Percentiles rank a stretch among this genome's conserved stretches.
These are phyloP conservation scores for Odontophorus gujanensis DNA, from an alignment of 2,113 vertebrate species.

Conservation along the genomic window DNA sequence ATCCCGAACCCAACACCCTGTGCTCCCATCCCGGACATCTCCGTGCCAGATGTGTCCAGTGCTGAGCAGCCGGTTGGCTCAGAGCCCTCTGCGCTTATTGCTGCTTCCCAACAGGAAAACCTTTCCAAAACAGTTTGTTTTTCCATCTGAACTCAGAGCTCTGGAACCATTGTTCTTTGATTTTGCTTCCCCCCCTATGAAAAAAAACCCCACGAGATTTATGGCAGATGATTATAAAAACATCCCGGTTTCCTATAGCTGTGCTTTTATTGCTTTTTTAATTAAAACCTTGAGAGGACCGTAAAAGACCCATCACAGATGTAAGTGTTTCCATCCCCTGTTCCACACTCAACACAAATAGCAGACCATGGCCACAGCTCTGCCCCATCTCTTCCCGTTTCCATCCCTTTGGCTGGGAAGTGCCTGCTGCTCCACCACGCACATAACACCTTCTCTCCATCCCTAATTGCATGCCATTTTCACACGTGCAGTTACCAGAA, in stretches of 20 bases:
- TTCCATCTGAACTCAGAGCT: neutral
- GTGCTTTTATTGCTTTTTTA: neutral
- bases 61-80: neutral
- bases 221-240: conserved; percentile 1
- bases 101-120: conserved; percentile 14
- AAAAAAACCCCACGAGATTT: neutral
- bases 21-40: neutral
- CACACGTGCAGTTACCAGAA: conserved; percentile 8
- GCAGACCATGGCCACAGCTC: neutral
- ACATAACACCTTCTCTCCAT: conserved; percentile 11
- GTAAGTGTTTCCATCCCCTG: neutral
- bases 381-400: neutral
- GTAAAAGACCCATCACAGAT: neutral
- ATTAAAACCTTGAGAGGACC: neutral
- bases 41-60: no score
- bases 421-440: neutral
- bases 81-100: neutral
- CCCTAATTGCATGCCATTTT: conserved; percentile 35
- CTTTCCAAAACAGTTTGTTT: neutral
- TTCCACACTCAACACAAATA: conserved; percentile 11
- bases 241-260: neutral
- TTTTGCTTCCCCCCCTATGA: neutral
- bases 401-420: neutral
- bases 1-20: neutral
- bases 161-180: neutral